Conservation (phyloP, 2,797 vertebrate species). For the Anguilla megastoma region DNA sequence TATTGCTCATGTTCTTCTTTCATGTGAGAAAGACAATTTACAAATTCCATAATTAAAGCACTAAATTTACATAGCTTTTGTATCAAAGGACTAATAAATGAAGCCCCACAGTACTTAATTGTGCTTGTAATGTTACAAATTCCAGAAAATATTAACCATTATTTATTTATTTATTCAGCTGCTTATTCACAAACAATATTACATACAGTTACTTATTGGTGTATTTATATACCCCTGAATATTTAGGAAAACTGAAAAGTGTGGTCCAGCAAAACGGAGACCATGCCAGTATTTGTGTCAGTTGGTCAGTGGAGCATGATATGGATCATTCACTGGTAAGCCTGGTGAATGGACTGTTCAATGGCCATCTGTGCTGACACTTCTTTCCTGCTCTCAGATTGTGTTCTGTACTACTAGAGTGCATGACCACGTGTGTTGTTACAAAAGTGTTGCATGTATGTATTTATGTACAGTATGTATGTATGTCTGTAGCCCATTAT, state of each 20-base stretch:
- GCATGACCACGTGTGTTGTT: neutral
- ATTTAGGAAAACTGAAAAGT: neutral
- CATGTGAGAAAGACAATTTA: too few species aligned
- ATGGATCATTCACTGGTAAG: neutral
- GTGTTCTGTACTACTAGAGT: neutral
- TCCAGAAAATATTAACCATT: neutral
- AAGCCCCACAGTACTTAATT: neutral
- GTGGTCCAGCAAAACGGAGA: neutral
- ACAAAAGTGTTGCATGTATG: neutral
- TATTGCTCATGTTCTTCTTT: too few species aligned
- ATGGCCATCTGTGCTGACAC: neutral
- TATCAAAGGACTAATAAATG: neutral
- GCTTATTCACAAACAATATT: neutral
- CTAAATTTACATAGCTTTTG: neutral
- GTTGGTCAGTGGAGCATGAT: conserved; percentile 7
- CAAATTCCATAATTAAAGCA: too few species aligned
- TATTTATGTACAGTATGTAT: neutral
- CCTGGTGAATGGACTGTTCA: conserved; percentile 8
- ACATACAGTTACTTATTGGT: neutral
- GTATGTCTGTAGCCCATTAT: neutral
- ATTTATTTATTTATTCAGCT: neutral
- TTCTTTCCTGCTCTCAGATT: neutral
- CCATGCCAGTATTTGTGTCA: neutral
- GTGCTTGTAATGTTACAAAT: neutral
- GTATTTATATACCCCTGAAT: neutral